Evolutionary conservation across 1,140 invertebrate species (phyloP).

Genomic region (Hesperophylax magnus): DNA sequence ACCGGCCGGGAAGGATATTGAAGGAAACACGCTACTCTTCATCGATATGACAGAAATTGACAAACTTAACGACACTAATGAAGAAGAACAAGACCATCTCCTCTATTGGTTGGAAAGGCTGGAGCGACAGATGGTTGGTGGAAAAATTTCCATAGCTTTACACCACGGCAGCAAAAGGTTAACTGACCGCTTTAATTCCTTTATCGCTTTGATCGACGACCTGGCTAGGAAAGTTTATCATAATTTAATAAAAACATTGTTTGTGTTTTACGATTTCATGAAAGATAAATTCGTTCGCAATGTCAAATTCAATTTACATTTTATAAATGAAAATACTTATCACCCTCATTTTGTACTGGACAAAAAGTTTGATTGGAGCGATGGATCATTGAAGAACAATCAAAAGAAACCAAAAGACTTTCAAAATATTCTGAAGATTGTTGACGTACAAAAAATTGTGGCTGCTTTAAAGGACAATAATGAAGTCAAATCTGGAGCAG

Average conservation of each 20-base stretch:
- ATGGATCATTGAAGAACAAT: background rate
- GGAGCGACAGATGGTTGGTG: background rate
- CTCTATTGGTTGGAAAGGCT: conserved; percentile 11
- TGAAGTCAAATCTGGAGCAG: background rate
- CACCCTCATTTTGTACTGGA: background rate
- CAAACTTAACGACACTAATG: background rate
- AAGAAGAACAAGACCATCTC: background rate
- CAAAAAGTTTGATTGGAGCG: background rate
- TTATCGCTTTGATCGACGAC: too few relatives aligned
- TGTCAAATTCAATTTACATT: background rate
- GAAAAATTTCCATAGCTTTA: background rate
- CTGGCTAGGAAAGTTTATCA: background rate
- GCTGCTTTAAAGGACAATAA: background rate
- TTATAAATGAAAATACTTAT: background rate
- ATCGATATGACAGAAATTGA: background rate
- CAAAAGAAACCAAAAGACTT: background rate
- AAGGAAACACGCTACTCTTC: background rate
- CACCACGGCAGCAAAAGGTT: background rate
- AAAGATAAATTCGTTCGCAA: background rate
- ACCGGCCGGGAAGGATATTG: background rate
- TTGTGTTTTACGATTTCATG: background rate
- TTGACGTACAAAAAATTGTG: background rate
- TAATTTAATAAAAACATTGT: background rate
- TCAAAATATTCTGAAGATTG: background rate
- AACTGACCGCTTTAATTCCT: too few relatives aligned